Evolutionary conservation across 1,140 invertebrate species (phyloP), one percentile per base, ranked within the genome.

Genomic region (Coenobita brevimanus): DNA sequence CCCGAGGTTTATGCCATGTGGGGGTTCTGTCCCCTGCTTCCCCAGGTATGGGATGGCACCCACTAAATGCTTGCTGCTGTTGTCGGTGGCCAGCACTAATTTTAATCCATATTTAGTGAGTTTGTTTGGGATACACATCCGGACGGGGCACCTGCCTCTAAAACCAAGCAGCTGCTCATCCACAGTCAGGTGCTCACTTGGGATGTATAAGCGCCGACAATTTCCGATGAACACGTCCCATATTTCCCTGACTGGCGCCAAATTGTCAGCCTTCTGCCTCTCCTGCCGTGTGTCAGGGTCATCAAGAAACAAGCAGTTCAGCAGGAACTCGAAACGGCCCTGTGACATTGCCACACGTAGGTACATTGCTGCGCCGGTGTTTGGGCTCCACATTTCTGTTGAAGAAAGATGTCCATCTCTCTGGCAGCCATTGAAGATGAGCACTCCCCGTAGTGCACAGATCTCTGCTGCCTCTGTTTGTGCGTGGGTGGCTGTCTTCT

Each of bases 1-100:
- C 13, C 60, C 81, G 27, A 82, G 81, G 3, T 57, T 13, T 79
- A 82, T 24, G 30, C 41, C 71, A 21, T 17, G 4, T 76, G 33
- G 4, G 64, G 30, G 71, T 41, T 38, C 3, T 79, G 81, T 82
- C 81, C 24, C 17, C 78, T 82, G 62, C 50, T 88, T 88, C 38
- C 85, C 85, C 21, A 88, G 38, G 85, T 88, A 88, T 24, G 85
- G 85, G 13, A 88, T 88, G 24, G 50, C 30, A 88, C 85, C 85
- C 3, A 73, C 33, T 21, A 88, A 46, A 46, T 71, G 88, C 27
- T 62, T 79, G 27, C 50, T 88, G 41, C 54, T 73, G 50, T 36
- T 30, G 78, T 88, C 85, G 75, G 46, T 79, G 17, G 75, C 33
- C 41, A 57, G 75, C 41, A 88, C 67, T 3, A 88, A 10, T n/a